Conservation (phyloP, 2,888 invertebrate species). For the Brachypalpus laphriformis region DNA sequence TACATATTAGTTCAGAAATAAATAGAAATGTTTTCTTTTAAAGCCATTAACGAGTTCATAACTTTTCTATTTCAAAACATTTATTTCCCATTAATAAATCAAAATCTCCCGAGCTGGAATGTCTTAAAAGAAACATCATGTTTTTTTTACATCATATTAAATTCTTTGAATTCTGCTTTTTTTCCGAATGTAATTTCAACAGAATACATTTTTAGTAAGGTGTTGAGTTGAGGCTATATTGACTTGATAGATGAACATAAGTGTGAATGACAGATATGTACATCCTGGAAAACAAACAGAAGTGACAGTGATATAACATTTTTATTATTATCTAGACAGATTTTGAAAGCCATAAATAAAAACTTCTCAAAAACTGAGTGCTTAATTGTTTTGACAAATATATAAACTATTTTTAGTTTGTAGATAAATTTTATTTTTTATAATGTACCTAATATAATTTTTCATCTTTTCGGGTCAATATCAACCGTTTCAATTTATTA, state of each 20-base stretch:
- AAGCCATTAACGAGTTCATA: constrained; percentile 10
- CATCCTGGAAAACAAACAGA: not conserved
- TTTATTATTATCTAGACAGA: constrained; percentile 8
- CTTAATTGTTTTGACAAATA: constrained; percentile 8
- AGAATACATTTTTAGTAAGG: not conserved
- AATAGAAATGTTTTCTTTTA: not conserved
- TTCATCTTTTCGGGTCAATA: constrained; percentile 1
- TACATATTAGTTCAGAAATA: too few species aligned
- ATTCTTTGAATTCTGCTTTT: not conserved
- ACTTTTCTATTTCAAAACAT: constrained; percentile 8
- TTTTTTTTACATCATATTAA: constrained; percentile 3
- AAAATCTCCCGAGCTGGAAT: not conserved
- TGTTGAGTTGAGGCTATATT: constrained; percentile 2
- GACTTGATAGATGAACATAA: constrained; percentile 14
- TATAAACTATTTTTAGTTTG: not conserved
- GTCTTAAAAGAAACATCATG: not conserved
- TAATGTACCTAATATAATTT: not conserved
- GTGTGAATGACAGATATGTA: constrained; percentile 26
- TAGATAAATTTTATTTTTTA: not conserved
- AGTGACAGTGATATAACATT: constrained; percentile 21
- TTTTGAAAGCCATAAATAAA: constrained; percentile 36
- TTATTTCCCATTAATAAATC: constrained; percentile 9
- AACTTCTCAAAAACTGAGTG: not conserved
- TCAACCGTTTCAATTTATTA: not conserved
- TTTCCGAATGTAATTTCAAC: constrained; percentile 13